Evolutionary conservation across 2,888 invertebrate species (phyloP), one percentile per base, ranked within the genome.

Genomic region (Drosophila rubida): DNA sequence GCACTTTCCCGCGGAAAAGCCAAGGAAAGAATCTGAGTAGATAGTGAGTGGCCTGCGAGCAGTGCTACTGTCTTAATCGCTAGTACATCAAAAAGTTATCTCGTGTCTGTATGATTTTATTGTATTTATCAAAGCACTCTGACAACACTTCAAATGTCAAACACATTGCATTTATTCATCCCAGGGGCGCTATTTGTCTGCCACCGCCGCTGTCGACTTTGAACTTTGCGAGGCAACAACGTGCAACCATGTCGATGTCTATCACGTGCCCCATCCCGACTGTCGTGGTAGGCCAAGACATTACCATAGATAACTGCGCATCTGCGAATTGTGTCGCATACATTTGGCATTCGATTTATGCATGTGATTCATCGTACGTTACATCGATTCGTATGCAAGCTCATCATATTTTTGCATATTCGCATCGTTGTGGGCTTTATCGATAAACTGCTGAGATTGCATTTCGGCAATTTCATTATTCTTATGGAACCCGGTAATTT

Each of bases 1-100:
- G 68, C 83, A 76, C 83, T 88, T 82, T 82, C 80, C 70, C 83
- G 76, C 83, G 88, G 80, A 87, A 78, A 62, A 57, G 44, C 27
- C 49, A 22, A 19, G 19, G 19, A 44, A 35, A 46, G 51, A 64
- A 44, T 50, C 25, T 27, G 55, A 30, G 55, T 19, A 46, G 76
- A 65, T 79, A 65, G 64, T 46, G 48, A 69, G 64, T 46, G 48
- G 35, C 14, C 30, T 30, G 2, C 44, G 44, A 50, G 14, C 9
- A 42, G 50, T 68, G 54, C 25, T 22, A 23, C 48, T 32, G 8
- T 51, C 57, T 72, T 77, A 77, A 73, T 78, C 78, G 65, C 32
- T 59, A 35, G 14, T 22, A 54, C 22, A 54, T 59, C 58, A 59
- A 50, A 49, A 45, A 39, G 50, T 42, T 6, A 39, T 23, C 19